Evolutionary conservation across 2,797 vertebrate genomes (phyloP).

Genomic region (Malurus splendens): DNA sequence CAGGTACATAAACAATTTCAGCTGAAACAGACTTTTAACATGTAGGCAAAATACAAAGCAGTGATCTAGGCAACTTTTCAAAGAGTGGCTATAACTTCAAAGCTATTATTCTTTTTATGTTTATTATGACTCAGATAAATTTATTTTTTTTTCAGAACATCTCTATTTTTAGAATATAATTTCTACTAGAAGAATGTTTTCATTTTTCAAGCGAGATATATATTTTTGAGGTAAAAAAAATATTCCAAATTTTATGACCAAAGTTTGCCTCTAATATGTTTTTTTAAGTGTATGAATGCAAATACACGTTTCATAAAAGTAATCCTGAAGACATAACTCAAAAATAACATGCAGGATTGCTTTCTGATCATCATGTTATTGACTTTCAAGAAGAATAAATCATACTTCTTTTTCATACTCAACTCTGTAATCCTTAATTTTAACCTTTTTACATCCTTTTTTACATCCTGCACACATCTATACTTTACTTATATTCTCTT

Average conservation of each 20-base stretch:
- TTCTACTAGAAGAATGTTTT: background rate
- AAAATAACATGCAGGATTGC: background rate
- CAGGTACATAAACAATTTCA: rapidly evolving
- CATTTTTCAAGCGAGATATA: background rate
- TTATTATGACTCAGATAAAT: background rate
- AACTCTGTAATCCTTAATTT: background rate
- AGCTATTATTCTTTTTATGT: background rate
- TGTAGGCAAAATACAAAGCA: background rate
- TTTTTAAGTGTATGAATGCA: background rate
- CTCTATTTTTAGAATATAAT: background rate
- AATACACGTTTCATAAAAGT: background rate
- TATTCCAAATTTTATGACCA: background rate
- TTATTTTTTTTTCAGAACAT: background rate
- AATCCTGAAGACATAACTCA: background rate
- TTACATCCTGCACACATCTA: background rate
- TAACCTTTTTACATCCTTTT: background rate
- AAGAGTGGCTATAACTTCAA: background rate
- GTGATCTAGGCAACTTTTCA: background rate
- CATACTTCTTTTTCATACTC: background rate
- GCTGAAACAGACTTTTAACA: rapidly evolving
- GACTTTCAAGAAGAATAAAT: background rate
- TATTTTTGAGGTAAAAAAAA: background rate
- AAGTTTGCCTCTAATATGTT: background rate
- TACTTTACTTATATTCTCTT: background rate
- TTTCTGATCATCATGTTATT: background rate